Evolutionary conservation across 2,888 invertebrate species (phyloP), one percentile per base, ranked within the genome.

Genomic region (Amiota minor): DNA sequence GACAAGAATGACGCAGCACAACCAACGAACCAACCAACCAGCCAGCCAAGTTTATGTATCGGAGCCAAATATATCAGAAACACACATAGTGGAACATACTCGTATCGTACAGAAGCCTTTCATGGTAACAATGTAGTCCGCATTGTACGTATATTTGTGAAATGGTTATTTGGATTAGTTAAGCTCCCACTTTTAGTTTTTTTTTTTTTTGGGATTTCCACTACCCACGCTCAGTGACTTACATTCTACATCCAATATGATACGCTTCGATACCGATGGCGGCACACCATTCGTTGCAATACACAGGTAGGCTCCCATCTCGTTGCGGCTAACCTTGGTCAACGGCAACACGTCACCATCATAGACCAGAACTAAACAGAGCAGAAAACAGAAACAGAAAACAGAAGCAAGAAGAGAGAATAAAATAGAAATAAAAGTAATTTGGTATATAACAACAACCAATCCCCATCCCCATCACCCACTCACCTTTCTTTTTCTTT

Each of bases 211-310:
- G 35, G 35, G 6, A 35, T 35, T 35, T 8, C 35, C 35, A 35
- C 2, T 35, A 35, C 35, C 35, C 35, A 35, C 2, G 6, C 47
- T 4, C 11, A 47, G n/a, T 3, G 76, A 89, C 89, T 89, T 86
- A 96, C 96, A 96, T 92, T 96, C 96, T 78, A 96, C 96, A 89
- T 96, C 96, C 74, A 96, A 94, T 86, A 95, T 96, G 91, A 97
- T 96, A 88, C 96, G 92, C 91, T 97, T 97, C 90, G 96, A 96
- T 88, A 97, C 96, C 53, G 96, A 96, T 70, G 97, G 97, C 53
- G 97, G 97, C 35, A 97, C 95, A 61, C 96, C 95, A 88, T 97
- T 97, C 86, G 95, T 90, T 79, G 90, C 90, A 78, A 90, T 90
- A 82, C 90, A 90, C 71, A 90, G 84, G 86, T 90, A 90, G 72